Evolutionary conservation across 2,797 vertebrate species (phyloP).

Genomic region (Schizothorax lantsangensis): DNA sequence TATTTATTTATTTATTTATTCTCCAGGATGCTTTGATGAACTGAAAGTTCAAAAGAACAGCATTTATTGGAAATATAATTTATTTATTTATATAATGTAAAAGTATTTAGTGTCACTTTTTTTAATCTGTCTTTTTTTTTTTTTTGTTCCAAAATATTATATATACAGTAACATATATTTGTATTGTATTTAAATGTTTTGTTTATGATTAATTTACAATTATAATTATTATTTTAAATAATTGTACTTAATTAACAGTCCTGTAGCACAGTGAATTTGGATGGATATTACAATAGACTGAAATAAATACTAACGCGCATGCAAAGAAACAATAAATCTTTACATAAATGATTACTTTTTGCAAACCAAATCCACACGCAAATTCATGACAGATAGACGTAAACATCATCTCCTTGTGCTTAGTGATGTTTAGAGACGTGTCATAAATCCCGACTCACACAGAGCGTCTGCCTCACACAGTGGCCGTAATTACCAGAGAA

Average conservation of each 20-base stretch:
- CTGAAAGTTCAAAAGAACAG: not conserved
- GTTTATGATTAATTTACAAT: too few relatives aligned
- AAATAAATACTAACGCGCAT: not conserved
- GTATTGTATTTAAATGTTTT: not conserved
- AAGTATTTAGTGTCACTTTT: not conserved
- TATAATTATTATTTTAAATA: not conserved
- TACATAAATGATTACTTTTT: not conserved
- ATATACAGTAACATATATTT: too few relatives aligned
- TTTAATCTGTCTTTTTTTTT: too few relatives aligned
- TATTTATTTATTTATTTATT: not conserved
- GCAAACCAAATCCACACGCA: not conserved
- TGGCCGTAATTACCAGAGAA: constrained; percentile 60
- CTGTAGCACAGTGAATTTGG: not conserved
- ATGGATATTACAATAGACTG: not conserved
- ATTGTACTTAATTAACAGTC: not conserved
- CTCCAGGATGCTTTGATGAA: not conserved
- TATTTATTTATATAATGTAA: too few relatives aligned
- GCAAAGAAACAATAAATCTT: not conserved
- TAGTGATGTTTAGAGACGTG: constrained; percentile 54
- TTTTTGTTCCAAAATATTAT: not conserved
- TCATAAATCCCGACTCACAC: constrained; percentile 52
- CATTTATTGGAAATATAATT: not conserved
- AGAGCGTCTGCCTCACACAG: constrained; percentile 53
- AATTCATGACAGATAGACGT: constrained; percentile 38
- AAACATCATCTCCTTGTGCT: constrained; percentile 46